Percentiles rank a stretch among this genome's conserved stretches.
Evolutionary conservation across 2,888 invertebrate species (phyloP).

Genomic region (Ectemnius cavifrons): DNA sequence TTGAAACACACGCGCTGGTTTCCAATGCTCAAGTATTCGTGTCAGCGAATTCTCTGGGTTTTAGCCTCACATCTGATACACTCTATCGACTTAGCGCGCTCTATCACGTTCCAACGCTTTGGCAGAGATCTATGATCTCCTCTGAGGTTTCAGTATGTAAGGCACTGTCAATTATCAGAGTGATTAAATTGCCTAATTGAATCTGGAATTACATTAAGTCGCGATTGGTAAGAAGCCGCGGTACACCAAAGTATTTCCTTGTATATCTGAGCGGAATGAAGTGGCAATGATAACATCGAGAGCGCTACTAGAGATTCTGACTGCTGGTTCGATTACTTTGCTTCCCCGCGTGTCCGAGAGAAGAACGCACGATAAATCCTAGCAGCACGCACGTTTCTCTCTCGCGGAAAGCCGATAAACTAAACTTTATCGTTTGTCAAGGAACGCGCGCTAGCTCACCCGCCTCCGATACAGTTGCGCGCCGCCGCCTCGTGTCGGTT

Average conservation of each 20-base stretch:
- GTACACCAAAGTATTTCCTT: too few species aligned
- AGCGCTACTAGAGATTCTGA: neutral
- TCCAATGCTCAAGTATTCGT: conserved; percentile 43
- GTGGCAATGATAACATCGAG: conserved; percentile 17
- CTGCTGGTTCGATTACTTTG: conserved; percentile 33
- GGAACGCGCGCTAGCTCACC: conserved; percentile 31
- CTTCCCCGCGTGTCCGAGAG: conserved; percentile 8
- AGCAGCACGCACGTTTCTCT: too few species aligned
- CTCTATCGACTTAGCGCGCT: neutral
- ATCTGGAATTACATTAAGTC: too few species aligned
- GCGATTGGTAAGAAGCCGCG: too few species aligned
- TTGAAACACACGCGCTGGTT: conserved; percentile 39
- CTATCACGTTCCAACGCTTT: neutral
- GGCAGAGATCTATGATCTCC: too few species aligned
- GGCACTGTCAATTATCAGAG: too few species aligned
- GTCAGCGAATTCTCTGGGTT: conserved; percentile 47
- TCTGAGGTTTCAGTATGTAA: too few species aligned
- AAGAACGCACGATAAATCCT: conserved; percentile 30
- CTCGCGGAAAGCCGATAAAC: conserved; percentile 16
- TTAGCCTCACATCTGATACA: conserved; percentile 17
- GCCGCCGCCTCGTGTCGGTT: neutral
- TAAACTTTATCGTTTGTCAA: conserved; percentile 55
- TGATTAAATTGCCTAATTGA: too few species aligned
- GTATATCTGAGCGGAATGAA: conserved; percentile 20
- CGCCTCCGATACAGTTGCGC: too few species aligned